A percentile compares a stretch with the other conserved stretches of the same genome.
Evolutionary conservation across 2,113 vertebrate species (phyloP).

Genomic region (Pseudorhombus dupliciocellatus): DNA sequence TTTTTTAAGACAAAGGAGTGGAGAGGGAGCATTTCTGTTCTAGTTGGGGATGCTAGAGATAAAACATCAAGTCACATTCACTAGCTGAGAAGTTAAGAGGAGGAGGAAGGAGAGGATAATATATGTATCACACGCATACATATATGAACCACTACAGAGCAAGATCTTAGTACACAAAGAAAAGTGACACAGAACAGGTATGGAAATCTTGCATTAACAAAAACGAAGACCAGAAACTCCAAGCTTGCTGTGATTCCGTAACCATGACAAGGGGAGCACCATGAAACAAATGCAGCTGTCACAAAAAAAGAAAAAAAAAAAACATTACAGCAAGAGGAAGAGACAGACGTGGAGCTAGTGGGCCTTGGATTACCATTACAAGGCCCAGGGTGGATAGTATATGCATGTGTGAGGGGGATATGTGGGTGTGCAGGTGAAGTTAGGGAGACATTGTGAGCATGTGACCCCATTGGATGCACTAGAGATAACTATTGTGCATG

Average conservation of each 20-base stretch:
- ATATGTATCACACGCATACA: conserved; percentile 82
- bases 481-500: conserved; percentile 48
- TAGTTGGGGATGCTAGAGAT: conserved; percentile 29
- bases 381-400: conserved; percentile 82
- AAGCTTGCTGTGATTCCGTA: conserved; percentile 92
- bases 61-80: conserved; percentile 68
- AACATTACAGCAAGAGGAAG: conserved; percentile 62
- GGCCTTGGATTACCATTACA: conserved; percentile 88
- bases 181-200: conserved; percentile 78
- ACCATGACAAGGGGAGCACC: conserved; percentile 90
- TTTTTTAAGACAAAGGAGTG: conserved; percentile 36
- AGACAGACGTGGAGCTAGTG: conserved; percentile 67
- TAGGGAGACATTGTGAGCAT: conserved; percentile 68
- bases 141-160: conserved; percentile 79
- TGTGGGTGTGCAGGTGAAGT: conserved; percentile 78
- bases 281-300: conserved; percentile 80
- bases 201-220: conserved; percentile 82
- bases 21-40: conserved; percentile 40
- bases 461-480: conserved; percentile 40
- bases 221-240: conserved; percentile 83
- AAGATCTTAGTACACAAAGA: conserved; percentile 77
- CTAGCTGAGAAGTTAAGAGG: conserved; percentile 63
- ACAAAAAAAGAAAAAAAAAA: no score
- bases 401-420: conserved; percentile 74
- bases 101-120: conserved; percentile 71